Conservation (phyloP, 2,113 vertebrate species). For the Phyllostomus discolor region DNA sequence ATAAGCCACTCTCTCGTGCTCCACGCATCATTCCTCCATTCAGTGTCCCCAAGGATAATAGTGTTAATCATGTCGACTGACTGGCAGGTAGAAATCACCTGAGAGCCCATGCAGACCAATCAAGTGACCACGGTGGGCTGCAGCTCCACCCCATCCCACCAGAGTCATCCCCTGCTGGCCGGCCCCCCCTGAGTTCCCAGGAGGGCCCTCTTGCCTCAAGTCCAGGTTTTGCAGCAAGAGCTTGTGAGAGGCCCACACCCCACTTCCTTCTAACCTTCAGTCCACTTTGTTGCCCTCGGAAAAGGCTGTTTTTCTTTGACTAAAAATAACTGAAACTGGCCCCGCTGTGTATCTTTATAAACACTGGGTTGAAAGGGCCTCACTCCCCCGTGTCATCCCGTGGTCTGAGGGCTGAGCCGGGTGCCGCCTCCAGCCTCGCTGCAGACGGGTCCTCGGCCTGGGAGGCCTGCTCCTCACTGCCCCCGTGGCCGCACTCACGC, state of each 20-base stretch:
- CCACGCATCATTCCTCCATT: slow-evolving; percentile 68
- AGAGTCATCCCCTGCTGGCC: not conserved
- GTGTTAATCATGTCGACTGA: slow-evolving; percentile 47
- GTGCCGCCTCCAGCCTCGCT: not conserved
- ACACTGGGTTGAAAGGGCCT: not conserved
- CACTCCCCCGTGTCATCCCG: not conserved
- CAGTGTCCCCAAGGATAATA: slow-evolving; percentile 68
- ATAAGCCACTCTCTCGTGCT: slow-evolving; percentile 69
- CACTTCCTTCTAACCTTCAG: slow-evolving; percentile 36
- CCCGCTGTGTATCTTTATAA: slow-evolving; percentile 56
- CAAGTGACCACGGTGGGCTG: not conserved
- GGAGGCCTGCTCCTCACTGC: not conserved
- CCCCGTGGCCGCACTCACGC: not conserved
- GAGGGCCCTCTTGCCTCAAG: not conserved
- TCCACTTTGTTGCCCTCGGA: slow-evolving; percentile 36
- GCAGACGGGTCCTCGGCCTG: not conserved
- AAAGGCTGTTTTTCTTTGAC: slow-evolving; percentile 62
- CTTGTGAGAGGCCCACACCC: not conserved
- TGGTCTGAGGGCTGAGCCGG: not conserved
- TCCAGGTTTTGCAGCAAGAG: not conserved
- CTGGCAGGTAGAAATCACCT: not conserved
- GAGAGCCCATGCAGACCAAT: not conserved
- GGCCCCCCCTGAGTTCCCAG: not conserved
- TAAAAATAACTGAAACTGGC: slow-evolving; percentile 65
- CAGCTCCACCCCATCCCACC: not conserved